phyloP scores from a whole-genome alignment of 2,113 vertebrate species.

The Cisticola juncidis region DNA sequence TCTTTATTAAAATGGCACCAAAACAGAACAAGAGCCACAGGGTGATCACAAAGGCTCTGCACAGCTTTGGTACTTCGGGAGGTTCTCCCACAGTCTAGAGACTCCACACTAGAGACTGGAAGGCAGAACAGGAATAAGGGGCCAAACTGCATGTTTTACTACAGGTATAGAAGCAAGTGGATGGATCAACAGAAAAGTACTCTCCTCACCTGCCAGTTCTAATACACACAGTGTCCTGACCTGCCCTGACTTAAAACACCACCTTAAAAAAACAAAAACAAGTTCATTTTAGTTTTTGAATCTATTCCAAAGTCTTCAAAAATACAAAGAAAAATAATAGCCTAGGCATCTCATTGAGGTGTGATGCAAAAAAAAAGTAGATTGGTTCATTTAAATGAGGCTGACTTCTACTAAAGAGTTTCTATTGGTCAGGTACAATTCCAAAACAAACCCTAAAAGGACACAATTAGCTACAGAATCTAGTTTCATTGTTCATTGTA shows the following conservation, averaged over 20 bases:
- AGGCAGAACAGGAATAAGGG: background rate
- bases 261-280: background rate
- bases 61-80: background rate
- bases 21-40: background rate
- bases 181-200: background rate
- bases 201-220: background rate
- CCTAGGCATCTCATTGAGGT: background rate
- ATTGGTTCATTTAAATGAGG: background rate
- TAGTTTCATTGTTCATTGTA: slow-evolving; percentile 33
- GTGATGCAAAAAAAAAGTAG: background rate
- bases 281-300: background rate
- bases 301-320: background rate
- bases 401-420: background rate
- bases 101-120: background rate
- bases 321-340: background rate
- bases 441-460: slow-evolving; percentile 51
- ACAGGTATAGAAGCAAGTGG: background rate
- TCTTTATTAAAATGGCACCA: background rate
- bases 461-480: background rate
- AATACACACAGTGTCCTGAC: background rate
- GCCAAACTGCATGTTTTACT: background rate
- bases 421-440: background rate
- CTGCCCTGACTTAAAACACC: background rate
- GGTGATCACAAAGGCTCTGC: background rate
- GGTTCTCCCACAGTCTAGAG: background rate